Conservation (phyloP, 2,888 invertebrate genomes). For the Lissonota sp. region DNA sequence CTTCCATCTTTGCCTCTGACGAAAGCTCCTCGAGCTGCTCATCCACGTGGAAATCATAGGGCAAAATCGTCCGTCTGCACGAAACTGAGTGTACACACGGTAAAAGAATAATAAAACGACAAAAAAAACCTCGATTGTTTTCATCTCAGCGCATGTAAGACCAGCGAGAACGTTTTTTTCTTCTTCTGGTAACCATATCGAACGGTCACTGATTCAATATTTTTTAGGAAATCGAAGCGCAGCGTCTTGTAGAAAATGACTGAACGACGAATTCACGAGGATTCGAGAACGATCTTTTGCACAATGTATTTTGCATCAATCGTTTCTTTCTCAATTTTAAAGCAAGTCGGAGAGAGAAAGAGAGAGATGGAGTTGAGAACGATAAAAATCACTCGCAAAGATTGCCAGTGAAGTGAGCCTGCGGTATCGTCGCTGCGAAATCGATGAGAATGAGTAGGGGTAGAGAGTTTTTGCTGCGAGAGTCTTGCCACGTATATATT, state of each 20-base stretch:
- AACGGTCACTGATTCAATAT: no score
- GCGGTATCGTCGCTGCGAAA: slow-evolving; percentile 46
- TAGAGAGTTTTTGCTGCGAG: slow-evolving; percentile 15
- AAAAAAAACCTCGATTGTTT: not conserved
- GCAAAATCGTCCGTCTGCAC: slow-evolving; percentile 14
- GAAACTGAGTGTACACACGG: not conserved
- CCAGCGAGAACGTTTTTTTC: no score
- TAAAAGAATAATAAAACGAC: not conserved
- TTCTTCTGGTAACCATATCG: no score
- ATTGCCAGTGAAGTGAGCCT: slow-evolving; percentile 25
- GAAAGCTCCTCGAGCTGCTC: slow-evolving; percentile 70
- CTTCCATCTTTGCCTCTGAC: slow-evolving; percentile 65
- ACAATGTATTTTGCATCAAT: not conserved
- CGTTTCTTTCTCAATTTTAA: slow-evolving; percentile 15
- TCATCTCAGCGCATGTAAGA: not conserved
- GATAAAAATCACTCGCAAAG: slow-evolving; percentile 59
- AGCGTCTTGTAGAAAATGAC: not conserved
- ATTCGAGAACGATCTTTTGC: no score
- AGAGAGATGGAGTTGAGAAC: slow-evolving; percentile 14
- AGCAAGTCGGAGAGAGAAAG: not conserved
- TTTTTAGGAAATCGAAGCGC: not conserved
- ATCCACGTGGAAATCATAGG: slow-evolving; percentile 81
- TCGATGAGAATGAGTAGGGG: slow-evolving; percentile 53
- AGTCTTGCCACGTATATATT: slow-evolving; percentile 7
- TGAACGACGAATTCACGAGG: not conserved